These are phyloP conservation scores for Peribatodes rhomboidaria DNA, from an alignment of 2,888 invertebrate genomes.

Conservation along the genomic window DNA sequence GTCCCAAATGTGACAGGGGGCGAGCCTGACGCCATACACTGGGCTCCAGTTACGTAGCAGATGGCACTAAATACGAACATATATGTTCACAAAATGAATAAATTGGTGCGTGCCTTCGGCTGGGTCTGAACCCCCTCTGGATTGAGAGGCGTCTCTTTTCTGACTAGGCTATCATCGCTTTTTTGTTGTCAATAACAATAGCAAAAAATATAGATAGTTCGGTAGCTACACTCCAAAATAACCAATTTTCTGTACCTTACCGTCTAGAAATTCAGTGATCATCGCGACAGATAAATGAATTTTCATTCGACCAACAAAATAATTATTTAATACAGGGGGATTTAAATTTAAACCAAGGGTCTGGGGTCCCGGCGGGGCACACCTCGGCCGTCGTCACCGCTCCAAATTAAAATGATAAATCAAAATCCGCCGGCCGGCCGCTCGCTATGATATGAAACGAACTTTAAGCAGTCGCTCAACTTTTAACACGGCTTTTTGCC, in stretches of 20 bases:
- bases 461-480: conserved; percentile 43
- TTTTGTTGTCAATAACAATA: background rate
- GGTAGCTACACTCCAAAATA: too few species aligned
- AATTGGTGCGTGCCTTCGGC: too few species aligned
- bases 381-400: conserved; percentile 74
- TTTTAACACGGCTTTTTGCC: conserved; percentile 37
- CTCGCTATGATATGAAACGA: conserved; percentile 48
- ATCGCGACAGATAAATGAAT: conserved; percentile 50
- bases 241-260: background rate
- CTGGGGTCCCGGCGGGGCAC: conserved; percentile 62
- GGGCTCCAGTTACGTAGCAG: too few species aligned
- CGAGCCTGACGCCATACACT: too few species aligned
- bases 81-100: too few species aligned
- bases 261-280: conserved; percentile 10
- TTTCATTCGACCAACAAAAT: conserved; percentile 64
- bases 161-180: too few species aligned
- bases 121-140: too few species aligned
- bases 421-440: conserved; percentile 76
- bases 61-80: too few species aligned
- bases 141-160: too few species aligned
- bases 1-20: too few species aligned
- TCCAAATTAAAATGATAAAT: conserved; percentile 85
- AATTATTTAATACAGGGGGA: conserved; percentile 73
- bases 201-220: too few species aligned
- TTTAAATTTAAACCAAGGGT: conserved; percentile 73